Evolutionary conservation across 2,113 vertebrate genomes (phyloP), one percentile per base, ranked within the genome.

Genomic region (Tragelaphus strepsiceros): DNA sequence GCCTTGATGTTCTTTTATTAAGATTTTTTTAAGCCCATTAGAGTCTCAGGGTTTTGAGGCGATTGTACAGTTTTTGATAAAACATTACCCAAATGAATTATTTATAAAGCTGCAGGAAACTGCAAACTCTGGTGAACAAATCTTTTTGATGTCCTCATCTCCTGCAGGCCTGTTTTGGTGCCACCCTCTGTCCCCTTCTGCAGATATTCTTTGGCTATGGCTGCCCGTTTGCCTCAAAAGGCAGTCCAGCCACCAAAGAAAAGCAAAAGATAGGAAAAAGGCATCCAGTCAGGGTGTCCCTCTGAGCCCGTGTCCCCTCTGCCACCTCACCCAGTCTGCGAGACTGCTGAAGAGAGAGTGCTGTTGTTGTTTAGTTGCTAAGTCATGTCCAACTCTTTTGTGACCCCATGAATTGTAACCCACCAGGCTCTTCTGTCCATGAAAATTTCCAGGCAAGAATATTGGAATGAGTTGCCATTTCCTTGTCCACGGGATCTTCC

Each of bases 81-180:
- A 97, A 80, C 0, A 0, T 39, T 80, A 13, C 43, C 58, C 64
- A 28, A 71, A 49, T 83, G 62, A 91, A 95, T 92, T 62, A 51
- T 62, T 97, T 54, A 96, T 71, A 7, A 93, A 96, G 82, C 91
- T 64, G 1, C 24, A 88, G 95, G 13, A 39, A 89, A 97, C 88
- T 62, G 61, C 2, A 59, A 82, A 95, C 81, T 91, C 74, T 91
- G n/a, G 80, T 96, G 61, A 96, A 53, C 3, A 19, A 54, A 87
- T 81, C 30, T 58, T 92, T 94, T 32, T 82, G 77, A 97, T 62
- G 51, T 32, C 14, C 7, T 88, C 85, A 17, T 71, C 77, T 82
- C 94, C 82, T 53, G 10, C 32, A 61, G 74, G 61, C 22, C 46
- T 92, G 35, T 84, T 94, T 39, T 64, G 71, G 61, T 89, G 5